Evolutionary conservation across 2,888 invertebrate species (phyloP), one percentile per base, ranked within the genome.

Genomic region (Muschampia plurimacula): DNA sequence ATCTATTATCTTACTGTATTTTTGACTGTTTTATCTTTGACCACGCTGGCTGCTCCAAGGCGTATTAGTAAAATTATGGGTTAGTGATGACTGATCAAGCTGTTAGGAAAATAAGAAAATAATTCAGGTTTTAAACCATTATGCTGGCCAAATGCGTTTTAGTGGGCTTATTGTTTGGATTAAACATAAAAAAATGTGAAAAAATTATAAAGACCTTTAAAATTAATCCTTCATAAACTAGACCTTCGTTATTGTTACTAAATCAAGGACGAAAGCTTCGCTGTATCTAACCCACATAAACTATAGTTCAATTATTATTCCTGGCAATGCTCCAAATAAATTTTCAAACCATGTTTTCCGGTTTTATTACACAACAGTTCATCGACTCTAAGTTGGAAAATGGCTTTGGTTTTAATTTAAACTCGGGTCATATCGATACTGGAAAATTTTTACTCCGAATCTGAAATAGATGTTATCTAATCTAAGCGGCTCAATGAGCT

Each of bases 311-410:
- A 57, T 22, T 13, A 57, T 55, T 55, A n/a, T 7, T 36, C 67
- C 67, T 67, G 67, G 67, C 67, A 41, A 13, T 8, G 39, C 41
- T 15, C 67, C 67, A 67, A 57, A 39, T 22, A 55, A 66, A n/a
- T 66, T 67, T 67, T 57, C 39, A 39, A 36, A 67, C 22, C 59
- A 60, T 67, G 46, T 60, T 46, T 60, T 46, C 59, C 59, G n/a
- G 57, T 32, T 41, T 28, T 32, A 44, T 44, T 67, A 59, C 12
- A 59, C 67, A 67, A 59, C 59, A 59, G 67, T 44, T 46, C 59
- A 57, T 39, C 57, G 57, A 55, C 22, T 10, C 10, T 22, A 10
- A 22, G 3, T 15, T 28, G 9, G 55, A 55, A 55, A 55, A 55
- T 10, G 10, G 44, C 6, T 6, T 39, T 7, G 39, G 52, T 13